A percentile compares a stretch with the other conserved stretches of the same genome.
Conservation (phyloP, 2,888 invertebrate species). For the Cephus rjabovi region DNA sequence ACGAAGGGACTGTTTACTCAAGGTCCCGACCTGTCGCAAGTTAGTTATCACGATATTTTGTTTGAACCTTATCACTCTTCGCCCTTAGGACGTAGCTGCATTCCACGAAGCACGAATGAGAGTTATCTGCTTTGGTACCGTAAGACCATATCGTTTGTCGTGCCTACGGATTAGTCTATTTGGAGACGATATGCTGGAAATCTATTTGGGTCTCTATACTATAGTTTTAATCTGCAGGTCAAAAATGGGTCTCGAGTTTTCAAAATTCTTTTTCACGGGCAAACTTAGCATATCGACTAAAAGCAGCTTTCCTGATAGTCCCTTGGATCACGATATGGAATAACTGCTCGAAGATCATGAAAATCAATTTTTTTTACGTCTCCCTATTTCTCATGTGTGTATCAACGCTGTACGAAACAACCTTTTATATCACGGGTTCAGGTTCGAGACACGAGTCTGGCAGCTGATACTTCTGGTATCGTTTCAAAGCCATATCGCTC, state of each 20-base stretch:
- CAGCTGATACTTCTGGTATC: no score
- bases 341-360: no score
- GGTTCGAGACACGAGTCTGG: no score
- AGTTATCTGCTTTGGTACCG: slow-evolving; percentile 31
- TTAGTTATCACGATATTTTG: slow-evolving; percentile 41
- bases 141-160: slow-evolving; percentile 44
- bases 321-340: no score
- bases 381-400: no score
- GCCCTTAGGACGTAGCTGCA: slow-evolving; percentile 6
- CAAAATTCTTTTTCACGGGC: no score
- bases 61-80: slow-evolving; percentile 40
- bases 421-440: no score
- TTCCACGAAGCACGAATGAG: slow-evolving; percentile 21
- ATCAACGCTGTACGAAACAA: no score
- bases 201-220: not conserved
- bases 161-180: slow-evolving; percentile 51
- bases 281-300: no score
- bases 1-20: not conserved
- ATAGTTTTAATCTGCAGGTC: slow-evolving; percentile 2
- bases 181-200: slow-evolving; percentile 6
- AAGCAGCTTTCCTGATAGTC: no score
- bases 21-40: slow-evolving; percentile 42
- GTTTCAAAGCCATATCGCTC: no score
- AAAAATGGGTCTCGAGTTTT: not conserved
- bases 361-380: no score